These are phyloP conservation scores for Enteromius treurensis DNA, from an alignment of 2,797 vertebrate genomes.

Conservation along the genomic window DNA sequence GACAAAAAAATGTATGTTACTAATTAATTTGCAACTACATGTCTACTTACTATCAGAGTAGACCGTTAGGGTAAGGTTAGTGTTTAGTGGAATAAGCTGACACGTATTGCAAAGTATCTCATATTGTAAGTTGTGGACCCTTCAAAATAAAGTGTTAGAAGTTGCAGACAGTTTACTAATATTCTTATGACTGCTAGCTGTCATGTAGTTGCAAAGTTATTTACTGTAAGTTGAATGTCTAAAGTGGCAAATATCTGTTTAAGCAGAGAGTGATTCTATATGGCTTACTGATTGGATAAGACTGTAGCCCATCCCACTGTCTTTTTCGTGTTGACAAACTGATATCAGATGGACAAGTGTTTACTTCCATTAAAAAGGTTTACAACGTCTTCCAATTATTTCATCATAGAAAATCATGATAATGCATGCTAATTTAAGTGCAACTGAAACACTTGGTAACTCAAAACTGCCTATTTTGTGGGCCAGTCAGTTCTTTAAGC, in stretches of 20 bases:
- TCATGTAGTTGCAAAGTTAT: too few relatives aligned
- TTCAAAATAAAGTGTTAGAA: too few relatives aligned
- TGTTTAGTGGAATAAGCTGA: too few relatives aligned
- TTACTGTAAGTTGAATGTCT: too few relatives aligned
- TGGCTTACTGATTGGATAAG: neutral
- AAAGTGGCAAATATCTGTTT: neutral
- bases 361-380: constrained; percentile 2
- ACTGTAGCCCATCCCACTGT: neutral
- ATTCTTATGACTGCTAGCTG: too few relatives aligned
- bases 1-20: neutral
- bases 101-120: too few relatives aligned
- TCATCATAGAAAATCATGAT: neutral
- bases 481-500: constrained; percentile 5
- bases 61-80: too few relatives aligned
- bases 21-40: too few relatives aligned
- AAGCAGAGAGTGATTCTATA: neutral
- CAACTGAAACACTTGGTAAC: neutral
- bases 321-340: neutral
- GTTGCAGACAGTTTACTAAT: too few relatives aligned
- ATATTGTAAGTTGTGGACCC: too few relatives aligned
- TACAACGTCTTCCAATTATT: neutral
- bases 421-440: neutral
- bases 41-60: too few relatives aligned
- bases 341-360: neutral
- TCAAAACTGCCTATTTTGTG: constrained; percentile 1